Evolutionary conservation across 2,113 vertebrate species (phyloP), one percentile per base, ranked within the genome.

Genomic region (Drymodes brunneopygia): DNA sequence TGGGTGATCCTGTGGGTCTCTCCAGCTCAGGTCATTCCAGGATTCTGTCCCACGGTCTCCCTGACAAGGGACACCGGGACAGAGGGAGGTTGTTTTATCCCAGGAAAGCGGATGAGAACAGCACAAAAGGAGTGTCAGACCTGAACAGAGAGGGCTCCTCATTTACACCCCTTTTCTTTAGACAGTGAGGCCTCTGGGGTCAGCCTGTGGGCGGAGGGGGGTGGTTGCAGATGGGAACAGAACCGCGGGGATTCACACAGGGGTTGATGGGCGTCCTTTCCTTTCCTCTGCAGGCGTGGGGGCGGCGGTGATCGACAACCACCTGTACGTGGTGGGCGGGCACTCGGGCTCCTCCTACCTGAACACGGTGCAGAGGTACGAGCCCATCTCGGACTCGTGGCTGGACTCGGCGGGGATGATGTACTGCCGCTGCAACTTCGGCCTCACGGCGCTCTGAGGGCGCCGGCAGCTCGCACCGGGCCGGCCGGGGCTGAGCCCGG

Each of bases 401-500:
- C 98, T 98, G 98, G 99, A 99, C 98, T 99, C 98, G 2, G 99
- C 99, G 8, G 99, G 99, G 54, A 99, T 99, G 99, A 98, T 98
- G 98, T 99, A 99, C 95, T 99, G 99, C 82, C 99, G 99, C 20
- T 99, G 99, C 98, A 99, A 99, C 94, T 99, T 99, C 96, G 99
- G 99, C 86, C 97, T 99, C 67, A 99, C 99, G 31, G 99, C 99
- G 4, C 99, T 99, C 97, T 99, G 99, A 99, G 96, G 12, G 7
- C 35, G 3, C 74, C 1, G 28, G 15, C 15, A 7, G 25, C 73
- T 15, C 12, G 56, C 2, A 4, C 6, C 18, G 1, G 29, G 48
- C 48, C 9, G 24, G 60, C 38, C 44, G 54, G 93, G 87, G 90
- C 74, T 65, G 38, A 38, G 9, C 38, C 38, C 38, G 11, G 38